Evolutionary conservation across 2,888 invertebrate genomes (phyloP), one percentile per base, ranked within the genome.

Genomic region (Meteorus colon): DNA sequence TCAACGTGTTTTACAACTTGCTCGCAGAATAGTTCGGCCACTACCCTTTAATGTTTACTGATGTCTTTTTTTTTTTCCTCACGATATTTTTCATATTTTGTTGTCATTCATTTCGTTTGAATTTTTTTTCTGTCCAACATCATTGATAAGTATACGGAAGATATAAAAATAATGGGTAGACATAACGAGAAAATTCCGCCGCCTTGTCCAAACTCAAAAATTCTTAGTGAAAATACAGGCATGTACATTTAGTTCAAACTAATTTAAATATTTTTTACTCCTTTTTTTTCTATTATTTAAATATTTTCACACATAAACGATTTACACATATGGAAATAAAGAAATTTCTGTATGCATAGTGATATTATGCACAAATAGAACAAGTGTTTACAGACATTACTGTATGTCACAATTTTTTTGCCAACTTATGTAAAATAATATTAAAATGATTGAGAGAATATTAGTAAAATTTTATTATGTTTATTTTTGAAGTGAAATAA

Each of bases 101-200:
- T 48, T 67, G 51, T 68, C 16, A 16, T 48, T 67, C 29, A n/a
- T 48, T 48, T 48, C 16, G n/a, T 14, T n/a, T 48, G n/a, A 12
- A 37, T 37, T 51, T 48, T 8, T 31, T 37, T 6, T 55, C 16
- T n/a, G 51, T 68, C 27, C 14, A 37, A 19, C 34, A 29, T 68
- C 16, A 48, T 48, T 48, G 48, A 48, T n/a, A 45, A 67, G 27
- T 67, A 14, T 48, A 27, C 27, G 16, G 45, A 6, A 41, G 8
- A 6, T 6, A 48, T 34, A 16, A 63, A 10, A 45, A 73, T 24
- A 55, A 73, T 73, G 73, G 73, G 73, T 41, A 51, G 73, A 73
- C 63, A 27, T 10, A 67, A 29, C n/a, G 29, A 48, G 41, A 27
- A 27, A 14, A 29, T 45, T 45, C 60, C 31, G 24, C 29, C 59